Base-by-base conservation (phyloP, 2,797 vertebrate genomes). In the Tympanoctomys barrerae region DNA sequence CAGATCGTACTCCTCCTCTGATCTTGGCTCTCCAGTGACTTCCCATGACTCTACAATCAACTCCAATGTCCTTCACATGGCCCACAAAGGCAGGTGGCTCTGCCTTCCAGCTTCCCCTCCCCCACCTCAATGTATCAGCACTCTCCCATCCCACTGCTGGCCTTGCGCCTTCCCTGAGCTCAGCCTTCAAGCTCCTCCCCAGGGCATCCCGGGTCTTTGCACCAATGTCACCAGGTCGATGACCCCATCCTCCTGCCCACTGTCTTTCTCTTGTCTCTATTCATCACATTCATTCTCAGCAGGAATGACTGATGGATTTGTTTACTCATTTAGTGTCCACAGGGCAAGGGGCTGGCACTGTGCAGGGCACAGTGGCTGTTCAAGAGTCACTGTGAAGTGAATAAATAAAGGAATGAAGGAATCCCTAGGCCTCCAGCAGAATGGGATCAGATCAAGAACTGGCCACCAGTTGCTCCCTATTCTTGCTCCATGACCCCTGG, bases 1-100 rank as follows among this genome's bases (percentile, higher is more conserved):
- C 39, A 31, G 42, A 21, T 10, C n/a, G 10, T 2, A 0, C 2
- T 36, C 54, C 5, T 66, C 52, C 22, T 12, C 71, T 1, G 0
- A 9, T 62, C 77, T 19, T 18, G n/a, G 61, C 36, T 57, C 75
- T 70, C 54, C 61, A 33, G 5, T 0, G 5, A 77, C 13, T 71
- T 66, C 57, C 62, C 28, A 54, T 18, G 78, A 39, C 62, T 42
- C 80, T 28, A 89, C 33, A 87, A 42, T 39, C 70, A 91, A 94
- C 33, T 14, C 42, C 81, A 61, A 52, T 46, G 62, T 64, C 68
- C 36, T 91, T 12, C 36, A 6, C 18, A 28, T 59, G 36, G 70
- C 33, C 62, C 49, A 10, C 14, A 4, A 64, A n/a, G 81, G n/a
- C 10, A 42, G 11, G 19, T 24, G 87, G 13, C 39, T 33, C 61